phyloP scores from a whole-genome alignment of 2,888 invertebrate species.

The Cartodere bifasciata region DNA sequence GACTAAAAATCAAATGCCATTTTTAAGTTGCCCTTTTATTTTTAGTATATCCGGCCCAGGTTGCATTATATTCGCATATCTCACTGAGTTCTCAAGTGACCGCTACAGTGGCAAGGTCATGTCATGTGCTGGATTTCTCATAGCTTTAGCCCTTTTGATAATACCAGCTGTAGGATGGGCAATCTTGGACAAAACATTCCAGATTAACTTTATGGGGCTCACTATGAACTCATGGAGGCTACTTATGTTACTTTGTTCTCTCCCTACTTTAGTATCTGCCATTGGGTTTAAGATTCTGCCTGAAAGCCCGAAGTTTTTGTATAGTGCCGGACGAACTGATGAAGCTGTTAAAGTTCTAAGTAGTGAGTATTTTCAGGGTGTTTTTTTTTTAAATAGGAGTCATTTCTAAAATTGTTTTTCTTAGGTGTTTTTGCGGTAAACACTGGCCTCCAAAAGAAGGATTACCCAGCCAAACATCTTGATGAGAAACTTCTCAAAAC shows the following conservation, averaged over 20 bases:
- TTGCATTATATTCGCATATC: slow-evolving; percentile 34
- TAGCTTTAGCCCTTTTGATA: slow-evolving; percentile 15
- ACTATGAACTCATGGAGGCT: slow-evolving; percentile 62
- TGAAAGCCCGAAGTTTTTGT: slow-evolving; percentile 68
- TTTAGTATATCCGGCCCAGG: slow-evolving; percentile 30
- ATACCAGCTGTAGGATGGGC: slow-evolving; percentile 40
- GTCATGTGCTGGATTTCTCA: slow-evolving; percentile 32
- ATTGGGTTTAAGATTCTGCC: slow-evolving; percentile 45
- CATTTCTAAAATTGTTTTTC: too few species aligned
- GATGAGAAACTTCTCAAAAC: slow-evolving; percentile 1
- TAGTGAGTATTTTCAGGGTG: too few species aligned
- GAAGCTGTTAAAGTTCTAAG: slow-evolving; percentile 46
- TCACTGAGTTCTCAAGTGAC: slow-evolving; percentile 33
- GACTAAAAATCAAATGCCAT: too few species aligned
- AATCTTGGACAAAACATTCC: slow-evolving; percentile 18
- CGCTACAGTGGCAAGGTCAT: slow-evolving; percentile 30
- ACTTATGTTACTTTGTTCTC: slow-evolving; percentile 49
- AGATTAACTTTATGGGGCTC: slow-evolving; percentile 28
- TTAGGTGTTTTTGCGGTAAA: slow-evolving; percentile 47
- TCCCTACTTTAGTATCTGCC: slow-evolving; percentile 51
- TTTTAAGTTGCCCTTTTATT: slow-evolving; percentile 3
- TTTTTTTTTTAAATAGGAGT: too few species aligned
- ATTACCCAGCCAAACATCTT: slow-evolving; percentile 15
- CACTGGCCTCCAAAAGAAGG: slow-evolving; percentile 28
- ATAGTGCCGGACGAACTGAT: slow-evolving; percentile 45